phyloP scores from a whole-genome alignment of 2,888 invertebrate species.

The Chalcis sispes region DNA sequence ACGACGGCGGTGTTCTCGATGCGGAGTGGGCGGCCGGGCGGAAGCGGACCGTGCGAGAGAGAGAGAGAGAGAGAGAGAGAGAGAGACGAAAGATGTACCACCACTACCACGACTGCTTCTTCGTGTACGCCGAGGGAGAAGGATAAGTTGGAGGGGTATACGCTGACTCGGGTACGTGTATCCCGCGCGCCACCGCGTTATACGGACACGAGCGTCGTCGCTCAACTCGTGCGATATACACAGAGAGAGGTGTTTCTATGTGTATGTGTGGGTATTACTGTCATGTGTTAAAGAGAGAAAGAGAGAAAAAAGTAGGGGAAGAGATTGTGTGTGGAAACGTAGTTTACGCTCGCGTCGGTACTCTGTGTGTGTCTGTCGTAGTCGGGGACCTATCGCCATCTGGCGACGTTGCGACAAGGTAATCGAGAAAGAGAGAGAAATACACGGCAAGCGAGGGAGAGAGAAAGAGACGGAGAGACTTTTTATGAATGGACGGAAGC shows the following conservation, averaged over 20 bases:
- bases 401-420: slow-evolving; percentile 67
- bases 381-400: slow-evolving; percentile 69
- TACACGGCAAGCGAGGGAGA: slow-evolving; percentile 57
- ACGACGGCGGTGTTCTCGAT: too few species aligned
- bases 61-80: too few species aligned
- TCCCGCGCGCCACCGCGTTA: too few species aligned
- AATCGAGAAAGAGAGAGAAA: slow-evolving; percentile 37
- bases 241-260: too few species aligned
- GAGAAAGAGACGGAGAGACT: slow-evolving; percentile 63
- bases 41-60: slow-evolving; percentile 44
- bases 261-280: not conserved
- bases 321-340: too few species aligned
- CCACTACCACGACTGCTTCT: too few species aligned
- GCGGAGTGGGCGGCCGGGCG: slow-evolving; percentile 55
- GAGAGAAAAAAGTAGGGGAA: slow-evolving; percentile 4
- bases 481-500: slow-evolving; percentile 77
- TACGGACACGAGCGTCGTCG: too few species aligned
- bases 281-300: not conserved
- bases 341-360: slow-evolving; percentile 35
- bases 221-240: too few species aligned
- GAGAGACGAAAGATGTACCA: slow-evolving; percentile 38
- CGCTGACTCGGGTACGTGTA: too few species aligned
- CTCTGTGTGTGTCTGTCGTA: not conserved
- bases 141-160: too few species aligned
- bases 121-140: too few species aligned